Conservation (phyloP, 2,888 invertebrate species). For the Andrena dorsata region DNA sequence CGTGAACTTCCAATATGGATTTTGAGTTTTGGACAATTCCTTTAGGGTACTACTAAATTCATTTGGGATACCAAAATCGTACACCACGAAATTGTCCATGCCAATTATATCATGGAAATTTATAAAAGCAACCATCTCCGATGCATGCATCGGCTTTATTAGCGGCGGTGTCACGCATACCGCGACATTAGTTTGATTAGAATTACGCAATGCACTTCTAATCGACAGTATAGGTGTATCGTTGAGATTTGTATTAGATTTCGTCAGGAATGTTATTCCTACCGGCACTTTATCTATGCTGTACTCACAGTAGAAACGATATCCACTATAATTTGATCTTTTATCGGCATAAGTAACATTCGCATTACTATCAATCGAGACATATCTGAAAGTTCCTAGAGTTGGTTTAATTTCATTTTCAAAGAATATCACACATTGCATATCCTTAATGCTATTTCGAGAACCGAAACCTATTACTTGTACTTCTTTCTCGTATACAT, state of each 20-base stretch:
- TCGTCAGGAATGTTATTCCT: constrained; percentile 79
- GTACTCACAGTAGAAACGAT: constrained; percentile 85
- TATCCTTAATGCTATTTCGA: constrained; percentile 87
- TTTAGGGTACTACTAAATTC: constrained; percentile 84
- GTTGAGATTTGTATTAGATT: constrained; percentile 61
- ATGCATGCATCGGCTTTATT: constrained; percentile 86
- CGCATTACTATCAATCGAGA: constrained; percentile 75
- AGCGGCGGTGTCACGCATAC: constrained; percentile 88
- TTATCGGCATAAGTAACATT: constrained; percentile 85
- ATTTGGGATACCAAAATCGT: constrained; percentile 87
- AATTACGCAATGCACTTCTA: constrained; percentile 66
- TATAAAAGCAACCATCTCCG: constrained; percentile 88
- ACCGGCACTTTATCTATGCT: constrained; percentile 72
- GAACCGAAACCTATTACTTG: constrained; percentile 89
- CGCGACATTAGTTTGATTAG: constrained; percentile 86
- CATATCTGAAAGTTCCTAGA: constrained; percentile 81
- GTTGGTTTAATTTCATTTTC: constrained; percentile 87
- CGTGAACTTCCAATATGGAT: constrained; percentile 83
- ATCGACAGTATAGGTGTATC: constrained; percentile 73
- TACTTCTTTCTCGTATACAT: constrained; percentile 87
- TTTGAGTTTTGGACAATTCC: constrained; percentile 82
- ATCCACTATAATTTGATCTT: constrained; percentile 86
- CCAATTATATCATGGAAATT: constrained; percentile 89
- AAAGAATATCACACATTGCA: constrained; percentile 90
- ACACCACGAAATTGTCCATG: constrained; percentile 89